Base-by-base conservation (phyloP, 2,113 vertebrate species). In the Peromyscus polionotus region DNA sequence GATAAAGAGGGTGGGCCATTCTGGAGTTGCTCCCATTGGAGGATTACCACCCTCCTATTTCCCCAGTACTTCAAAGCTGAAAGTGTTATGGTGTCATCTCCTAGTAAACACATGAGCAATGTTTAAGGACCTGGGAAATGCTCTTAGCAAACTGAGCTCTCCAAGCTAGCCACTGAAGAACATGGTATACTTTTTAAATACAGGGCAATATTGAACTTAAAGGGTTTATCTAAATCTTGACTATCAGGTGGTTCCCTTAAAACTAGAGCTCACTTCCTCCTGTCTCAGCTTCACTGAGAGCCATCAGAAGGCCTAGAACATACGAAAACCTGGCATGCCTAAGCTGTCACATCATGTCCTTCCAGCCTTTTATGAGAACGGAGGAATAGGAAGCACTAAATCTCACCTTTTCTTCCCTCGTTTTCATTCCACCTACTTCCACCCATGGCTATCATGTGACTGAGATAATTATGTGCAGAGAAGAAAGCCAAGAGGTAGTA, bases 211-310 rank as follows among this genome's bases (percentile, higher is more conserved):
- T 88, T 85, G 88, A 95, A 88, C 70, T 75, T 80, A 33, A 90
- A 70, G 39, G 36, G 92, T 88, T 96, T 95, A 81, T 48, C 61
- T 90, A 91, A 95, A 90, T 93, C 90, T 95, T 85, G 76, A 61
- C 88, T 86, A 48, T 31, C 86, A 95, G 39, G 68, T 39, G 67
- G 93, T 92, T 96, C 77, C 39, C n/a, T 75, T 90, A 91, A 95
- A 28, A 88, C 17, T 31, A 17, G 28, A 92, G 88, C 39, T 96
- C 26, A 76, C 13, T 61, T 97, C 75, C 57, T 88, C 12, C 48
- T 79, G 17, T 39, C 75, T 95, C 67, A 72, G 48, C 57, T 81
- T 94, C 39, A 22, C 65, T 48, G 57, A 13, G 88, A 67, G 94
- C 24, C 36, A 96, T 86, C 36, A 22, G 22, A 93, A 33, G 14